These are phyloP conservation scores for Omphaloscelis lunosa DNA, from an alignment of 2,888 invertebrate species.

Conservation along the genomic window DNA sequence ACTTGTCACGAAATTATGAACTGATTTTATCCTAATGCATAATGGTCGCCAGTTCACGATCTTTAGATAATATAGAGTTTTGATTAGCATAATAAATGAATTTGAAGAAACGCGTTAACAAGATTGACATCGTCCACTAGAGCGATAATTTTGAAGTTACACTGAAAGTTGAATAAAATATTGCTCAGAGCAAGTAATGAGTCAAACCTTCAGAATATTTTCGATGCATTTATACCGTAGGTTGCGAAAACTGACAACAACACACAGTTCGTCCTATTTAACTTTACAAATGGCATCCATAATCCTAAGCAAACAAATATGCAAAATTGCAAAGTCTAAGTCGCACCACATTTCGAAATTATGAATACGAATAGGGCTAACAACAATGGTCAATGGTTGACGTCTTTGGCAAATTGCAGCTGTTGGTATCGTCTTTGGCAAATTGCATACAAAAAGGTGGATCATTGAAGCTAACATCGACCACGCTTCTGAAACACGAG, in stretches of 20 bases:
- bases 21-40: conserved; percentile 68
- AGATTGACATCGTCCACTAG: conserved; percentile 25
- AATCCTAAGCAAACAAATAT: conserved; percentile 56
- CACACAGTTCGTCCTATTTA: conserved; percentile 44
- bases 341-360: conserved; percentile 59
- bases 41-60: conserved; percentile 68
- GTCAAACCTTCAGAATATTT: conserved; percentile 1
- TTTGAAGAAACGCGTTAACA: conserved; percentile 34
- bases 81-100: conserved; percentile 62
- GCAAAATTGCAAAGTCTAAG: conserved; percentile 56
- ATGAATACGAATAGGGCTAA: conserved; percentile 60
- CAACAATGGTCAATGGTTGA: conserved; percentile 63
- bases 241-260: conserved; percentile 28
- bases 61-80: conserved; percentile 62
- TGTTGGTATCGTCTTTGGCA: conserved; percentile 65
- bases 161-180: conserved; percentile 5
- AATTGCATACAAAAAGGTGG: conserved; percentile 79
- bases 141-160: conserved; percentile 14
- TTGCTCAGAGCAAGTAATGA: conserved; percentile 6
- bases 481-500: conserved; percentile 83
- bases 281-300: conserved; percentile 43
- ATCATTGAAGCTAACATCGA: conserved; percentile 81
- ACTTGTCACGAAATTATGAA: conserved; percentile 74
- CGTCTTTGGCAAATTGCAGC: conserved; percentile 67
- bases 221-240: conserved; percentile 14